phyloP scores from a whole-genome alignment of 2,113 vertebrate species.

The Dendropsophus ebraccatus region DNA sequence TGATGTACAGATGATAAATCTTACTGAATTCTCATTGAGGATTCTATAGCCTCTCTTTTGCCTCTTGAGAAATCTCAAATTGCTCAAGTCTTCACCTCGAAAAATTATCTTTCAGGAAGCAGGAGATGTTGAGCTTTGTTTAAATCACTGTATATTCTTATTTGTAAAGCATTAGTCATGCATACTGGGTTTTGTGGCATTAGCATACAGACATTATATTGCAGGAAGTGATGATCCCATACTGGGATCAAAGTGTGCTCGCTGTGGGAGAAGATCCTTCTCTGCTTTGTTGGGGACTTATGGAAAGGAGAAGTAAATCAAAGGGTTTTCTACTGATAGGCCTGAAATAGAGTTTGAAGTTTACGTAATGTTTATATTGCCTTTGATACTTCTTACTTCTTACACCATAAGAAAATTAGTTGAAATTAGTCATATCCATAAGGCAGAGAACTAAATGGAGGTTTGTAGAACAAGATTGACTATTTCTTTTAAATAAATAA shows the following conservation, averaged over 20 bases:
- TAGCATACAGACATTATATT: conserved; percentile 23
- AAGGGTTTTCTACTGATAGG: background rate
- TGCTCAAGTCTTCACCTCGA: conserved; percentile 36
- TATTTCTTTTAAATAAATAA: background rate
- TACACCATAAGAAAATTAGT: too few relatives aligned
- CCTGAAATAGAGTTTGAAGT: background rate
- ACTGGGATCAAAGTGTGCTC: conserved; percentile 38
- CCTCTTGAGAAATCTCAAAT: conserved; percentile 43
- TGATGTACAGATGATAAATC: conserved; percentile 21
- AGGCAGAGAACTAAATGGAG: background rate
- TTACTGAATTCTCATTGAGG: conserved; percentile 41
- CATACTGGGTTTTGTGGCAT: conserved; percentile 33
- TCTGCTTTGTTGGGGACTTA: background rate
- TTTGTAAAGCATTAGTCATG: conserved; percentile 48
- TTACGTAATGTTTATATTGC: background rate
- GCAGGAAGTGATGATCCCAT: background rate
- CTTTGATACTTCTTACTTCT: background rate
- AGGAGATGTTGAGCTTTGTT: conserved; percentile 13
- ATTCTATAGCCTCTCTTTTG: background rate
- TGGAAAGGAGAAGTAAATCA: background rate
- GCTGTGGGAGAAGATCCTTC: background rate
- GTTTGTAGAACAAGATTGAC: background rate
- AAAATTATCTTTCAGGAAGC: conserved; percentile 47
- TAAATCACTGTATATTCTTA: conserved; percentile 39
- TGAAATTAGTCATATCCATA: background rate